phyloP scores from a whole-genome alignment of 92 coral and sea anemone genomes.

The Parazoanthus swiftii region DNA sequence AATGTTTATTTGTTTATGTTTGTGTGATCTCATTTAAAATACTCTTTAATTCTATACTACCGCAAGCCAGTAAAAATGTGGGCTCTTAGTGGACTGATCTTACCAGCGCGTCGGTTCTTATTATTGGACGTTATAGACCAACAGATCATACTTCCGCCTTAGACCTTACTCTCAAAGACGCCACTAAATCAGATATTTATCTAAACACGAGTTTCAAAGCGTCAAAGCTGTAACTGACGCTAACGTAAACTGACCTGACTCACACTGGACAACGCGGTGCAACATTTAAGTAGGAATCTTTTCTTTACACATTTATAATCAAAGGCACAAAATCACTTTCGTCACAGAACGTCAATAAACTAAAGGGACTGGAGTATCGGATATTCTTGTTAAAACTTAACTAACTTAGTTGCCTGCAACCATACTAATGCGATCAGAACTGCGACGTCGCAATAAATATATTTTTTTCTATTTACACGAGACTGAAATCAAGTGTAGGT shows the following conservation, averaged over 20 bases:
- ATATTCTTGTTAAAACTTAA: not conserved
- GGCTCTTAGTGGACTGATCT: not conserved
- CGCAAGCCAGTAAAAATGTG: not conserved
- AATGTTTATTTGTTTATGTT: no score
- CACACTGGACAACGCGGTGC: not conserved
- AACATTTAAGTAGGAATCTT: not conserved
- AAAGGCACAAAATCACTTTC: not conserved
- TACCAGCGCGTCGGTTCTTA: not conserved
- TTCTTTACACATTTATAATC: not conserved
- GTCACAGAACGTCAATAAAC: not conserved
- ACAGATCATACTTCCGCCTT: not conserved
- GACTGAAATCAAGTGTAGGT: not conserved
- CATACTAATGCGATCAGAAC: not conserved
- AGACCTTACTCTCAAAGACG: not conserved
- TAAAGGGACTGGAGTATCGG: not conserved
- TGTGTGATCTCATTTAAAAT: not conserved
- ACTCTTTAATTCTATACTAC: not conserved
- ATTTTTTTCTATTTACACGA: not conserved
- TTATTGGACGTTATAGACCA: not conserved
- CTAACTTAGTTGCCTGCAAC: no score
- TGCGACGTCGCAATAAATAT: not conserved
- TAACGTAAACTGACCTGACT: not conserved
- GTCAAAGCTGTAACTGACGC: not conserved
- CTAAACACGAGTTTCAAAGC: slow-evolving; percentile 10
- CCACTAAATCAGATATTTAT: not conserved